Evolutionary conservation across 2,888 invertebrate genomes (phyloP).

Genomic region (Brachypalpus laphriformis): DNA sequence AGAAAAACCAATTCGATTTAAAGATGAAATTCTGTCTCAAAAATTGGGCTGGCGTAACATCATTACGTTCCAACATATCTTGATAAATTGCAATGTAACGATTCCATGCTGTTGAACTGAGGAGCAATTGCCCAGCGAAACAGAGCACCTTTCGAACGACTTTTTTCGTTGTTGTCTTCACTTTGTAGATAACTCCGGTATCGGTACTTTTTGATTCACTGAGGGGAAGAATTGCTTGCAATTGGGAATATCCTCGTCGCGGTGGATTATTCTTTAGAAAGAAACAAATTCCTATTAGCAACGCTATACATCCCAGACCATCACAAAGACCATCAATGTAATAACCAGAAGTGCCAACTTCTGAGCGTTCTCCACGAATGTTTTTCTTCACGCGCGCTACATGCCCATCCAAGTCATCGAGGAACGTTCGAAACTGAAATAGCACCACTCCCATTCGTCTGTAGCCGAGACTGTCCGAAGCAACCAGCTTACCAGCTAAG

Average conservation of each 20-base stretch:
- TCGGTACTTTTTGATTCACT: conserved; percentile 80
- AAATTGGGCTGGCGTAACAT: conserved; percentile 84
- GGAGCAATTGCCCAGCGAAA: conserved; percentile 88
- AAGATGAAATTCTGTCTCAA: conserved; percentile 86
- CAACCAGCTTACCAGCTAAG: conserved; percentile 89
- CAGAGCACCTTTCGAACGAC: conserved; percentile 87
- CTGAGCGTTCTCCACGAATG: conserved; percentile 90
- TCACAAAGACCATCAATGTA: conserved; percentile 93
- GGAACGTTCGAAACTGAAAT: conserved; percentile 91
- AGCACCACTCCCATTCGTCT: conserved; percentile 89
- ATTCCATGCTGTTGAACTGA: conserved; percentile 92
- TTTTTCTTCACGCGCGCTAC: conserved; percentile 91
- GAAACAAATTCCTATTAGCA: conserved; percentile 87
- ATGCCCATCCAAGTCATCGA: conserved; percentile 94
- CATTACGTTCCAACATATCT: conserved; percentile 88
- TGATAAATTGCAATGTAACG: conserved; percentile 92
- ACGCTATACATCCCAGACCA: conserved; percentile 88
- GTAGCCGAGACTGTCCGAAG: conserved; percentile 88
- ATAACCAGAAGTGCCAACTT: conserved; percentile 91
- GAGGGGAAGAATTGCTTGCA: conserved; percentile 85
- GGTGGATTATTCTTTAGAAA: conserved; percentile 90
- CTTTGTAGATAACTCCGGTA: conserved; percentile 86
- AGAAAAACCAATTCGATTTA: conserved; percentile 89
- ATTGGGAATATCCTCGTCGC: conserved; percentile 88
- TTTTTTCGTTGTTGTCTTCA: conserved; percentile 87